Conservation (phyloP, 2,113 vertebrate genomes). For the Megaleporinus macrocephalus region DNA sequence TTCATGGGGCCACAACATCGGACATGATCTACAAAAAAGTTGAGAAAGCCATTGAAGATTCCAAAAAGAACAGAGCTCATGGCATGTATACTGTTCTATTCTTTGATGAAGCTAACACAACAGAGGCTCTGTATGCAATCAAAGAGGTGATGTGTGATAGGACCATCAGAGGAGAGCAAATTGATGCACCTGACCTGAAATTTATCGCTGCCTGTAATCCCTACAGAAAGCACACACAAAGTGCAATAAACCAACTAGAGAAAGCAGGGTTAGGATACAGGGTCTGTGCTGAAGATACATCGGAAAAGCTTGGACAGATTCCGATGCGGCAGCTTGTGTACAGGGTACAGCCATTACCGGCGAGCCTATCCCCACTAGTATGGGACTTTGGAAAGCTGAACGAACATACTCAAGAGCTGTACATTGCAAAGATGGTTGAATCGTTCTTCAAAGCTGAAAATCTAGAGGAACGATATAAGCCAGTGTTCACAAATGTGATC, state of each 20-base stretch:
- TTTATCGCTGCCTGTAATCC: constrained; percentile 87
- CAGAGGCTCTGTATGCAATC: constrained; percentile 81
- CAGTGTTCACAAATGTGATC: constrained; percentile 67
- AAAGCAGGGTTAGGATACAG: constrained; percentile 81
- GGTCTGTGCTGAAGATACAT: constrained; percentile 73
- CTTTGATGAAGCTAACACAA: constrained; percentile 86
- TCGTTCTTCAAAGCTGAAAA: constrained; percentile 50
- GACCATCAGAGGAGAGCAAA: constrained; percentile 71
- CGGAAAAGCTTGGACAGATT: constrained; percentile 79
- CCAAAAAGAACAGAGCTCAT: constrained; percentile 66
- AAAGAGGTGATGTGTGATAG: constrained; percentile 84
- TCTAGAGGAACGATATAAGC: accelerated
- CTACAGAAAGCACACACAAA: constrained; percentile 78
- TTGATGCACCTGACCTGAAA: constrained; percentile 66
- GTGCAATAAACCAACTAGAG: constrained; percentile 80
- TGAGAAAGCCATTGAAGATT: constrained; percentile 65
- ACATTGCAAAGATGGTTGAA: constrained; percentile 82
- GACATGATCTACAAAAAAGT: constrained; percentile 72
- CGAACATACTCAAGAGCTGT: constrained; percentile 64
- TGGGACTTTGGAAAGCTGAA: constrained; percentile 87
- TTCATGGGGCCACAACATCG: constrained; percentile 81
- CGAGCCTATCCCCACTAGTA: constrained; percentile 81
- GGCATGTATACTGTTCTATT: constrained; percentile 81
- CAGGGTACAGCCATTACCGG: constrained; percentile 81
- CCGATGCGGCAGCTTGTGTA: constrained; percentile 85